These are phyloP conservation scores for Aplysina aerophoba DNA, from an alignment of 37 sponge, comb jelly and placozoan species.

Conservation along the genomic window DNA sequence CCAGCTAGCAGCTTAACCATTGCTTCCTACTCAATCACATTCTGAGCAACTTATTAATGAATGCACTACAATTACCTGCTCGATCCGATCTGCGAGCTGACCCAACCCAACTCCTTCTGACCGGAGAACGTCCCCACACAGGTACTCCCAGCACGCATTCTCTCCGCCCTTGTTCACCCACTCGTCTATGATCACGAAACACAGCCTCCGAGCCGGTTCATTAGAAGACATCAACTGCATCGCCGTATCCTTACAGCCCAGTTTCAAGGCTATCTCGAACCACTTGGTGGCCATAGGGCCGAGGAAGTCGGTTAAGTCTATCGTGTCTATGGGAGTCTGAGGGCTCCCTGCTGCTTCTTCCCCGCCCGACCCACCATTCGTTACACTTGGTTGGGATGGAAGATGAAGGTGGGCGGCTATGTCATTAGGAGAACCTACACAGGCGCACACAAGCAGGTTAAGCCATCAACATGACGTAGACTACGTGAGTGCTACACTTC, in stretches of 20 bases:
- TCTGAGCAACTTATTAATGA: too few species aligned
- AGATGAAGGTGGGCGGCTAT: too few species aligned
- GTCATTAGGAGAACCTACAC: too few species aligned
- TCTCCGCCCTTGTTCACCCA: background rate
- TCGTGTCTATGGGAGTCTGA: background rate
- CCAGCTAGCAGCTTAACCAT: too few species aligned
- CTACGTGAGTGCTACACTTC: too few species aligned
- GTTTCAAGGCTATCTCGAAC: conserved; percentile 3
- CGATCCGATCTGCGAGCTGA: background rate
- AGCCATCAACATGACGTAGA: too few species aligned
- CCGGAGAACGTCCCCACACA: background rate
- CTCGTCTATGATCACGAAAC: background rate
- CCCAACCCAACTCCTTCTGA: background rate
- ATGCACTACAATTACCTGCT: background rate
- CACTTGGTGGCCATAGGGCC: background rate
- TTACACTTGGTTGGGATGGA: too few species aligned
- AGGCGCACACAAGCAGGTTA: too few species aligned
- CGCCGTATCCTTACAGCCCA: background rate
- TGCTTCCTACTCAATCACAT: too few species aligned
- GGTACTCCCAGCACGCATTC: background rate
- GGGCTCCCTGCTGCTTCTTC: too few species aligned
- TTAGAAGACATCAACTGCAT: background rate
- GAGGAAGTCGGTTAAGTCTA: background rate
- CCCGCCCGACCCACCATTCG: too few species aligned
- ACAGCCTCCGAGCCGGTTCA: background rate